These are phyloP conservation scores for Crambe crambe DNA, from an alignment of 37 sponge, comb jelly and placozoan species.

Conservation along the genomic window DNA sequence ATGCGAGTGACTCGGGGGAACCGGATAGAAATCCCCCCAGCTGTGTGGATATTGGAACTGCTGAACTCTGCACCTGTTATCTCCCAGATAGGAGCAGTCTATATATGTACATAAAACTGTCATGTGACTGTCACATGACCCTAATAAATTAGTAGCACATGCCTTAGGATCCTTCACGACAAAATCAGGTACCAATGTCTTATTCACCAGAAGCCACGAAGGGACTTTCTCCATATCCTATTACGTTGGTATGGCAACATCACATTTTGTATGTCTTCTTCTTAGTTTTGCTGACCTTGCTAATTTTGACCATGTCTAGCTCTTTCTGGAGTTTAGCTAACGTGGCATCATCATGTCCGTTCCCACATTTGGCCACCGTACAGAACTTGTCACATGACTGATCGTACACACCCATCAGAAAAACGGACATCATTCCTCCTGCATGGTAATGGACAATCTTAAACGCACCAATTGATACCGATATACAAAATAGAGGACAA, in stretches of 20 bases:
- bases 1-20: constrained; percentile 97
- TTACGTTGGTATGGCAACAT: background rate
- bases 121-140: background rate
- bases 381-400: constrained; percentile 66
- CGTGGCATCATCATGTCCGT: constrained; percentile 96
- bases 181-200: constrained; percentile 85
- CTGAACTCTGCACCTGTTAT: constrained; percentile 97
- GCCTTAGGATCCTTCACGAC: constrained; percentile 92
- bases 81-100: constrained; percentile 94
- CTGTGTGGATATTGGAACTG: constrained; percentile 89
- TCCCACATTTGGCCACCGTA: constrained; percentile 97
- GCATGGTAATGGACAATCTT: background rate
- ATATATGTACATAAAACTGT: background rate
- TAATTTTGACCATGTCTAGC: constrained; percentile 84
- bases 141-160: background rate
- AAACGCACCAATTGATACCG: background rate
- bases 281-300: constrained; percentile 44
- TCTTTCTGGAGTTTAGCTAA: constrained; percentile 79
- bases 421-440: constrained; percentile 99
- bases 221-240: constrained; percentile 87
- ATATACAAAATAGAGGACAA: too few relatives aligned
- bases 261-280: background rate
- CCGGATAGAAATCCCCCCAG: constrained; percentile 91
- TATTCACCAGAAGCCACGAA: constrained; percentile 80
- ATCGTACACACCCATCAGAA: constrained; percentile 96